Base-by-base conservation (phyloP, 2,888 invertebrate species). In the Apodemia zela region DNA sequence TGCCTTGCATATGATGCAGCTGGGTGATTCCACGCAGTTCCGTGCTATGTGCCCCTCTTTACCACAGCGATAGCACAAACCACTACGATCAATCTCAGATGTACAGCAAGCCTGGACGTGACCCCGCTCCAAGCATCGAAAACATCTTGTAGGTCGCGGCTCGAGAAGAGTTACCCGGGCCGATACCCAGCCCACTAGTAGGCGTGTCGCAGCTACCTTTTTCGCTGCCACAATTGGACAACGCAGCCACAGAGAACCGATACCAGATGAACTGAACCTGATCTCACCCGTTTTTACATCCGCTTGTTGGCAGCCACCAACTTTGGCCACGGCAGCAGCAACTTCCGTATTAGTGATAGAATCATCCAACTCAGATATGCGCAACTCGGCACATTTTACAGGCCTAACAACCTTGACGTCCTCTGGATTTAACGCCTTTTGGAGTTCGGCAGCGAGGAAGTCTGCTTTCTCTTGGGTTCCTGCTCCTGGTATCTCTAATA, bases 41-140 rank as follows among this genome's bases (percentile, higher is more conserved):
- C n/a, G 18, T 5, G 65, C 60, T 29, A 59, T 60, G 15, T 67
- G 65, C 0, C 65, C 65, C 5, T 78, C 71, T 59, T 45, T 61
- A 75, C 7, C 61, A 67, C 63, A 68, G 11, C 67, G 63, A 59
- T 60, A 66, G 51, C 65, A 68, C 1, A 47, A 17, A 2, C n/a
- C 18, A 17, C 62, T 63, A 8, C 67, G 63, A 18, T 66, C 67
- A 0, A 21, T 49, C 7, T 59, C 61, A 0, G 61, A 13, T 0
- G 59, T 33, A 59, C 68, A 71, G n/a, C 51, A 38, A n/a, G 42
- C 60, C 2, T 67, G 33, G 0, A 65, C 63, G n/a, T 71, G 68
- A 0, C 69, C 69, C 2, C 17, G 13, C 29, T 64, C 64, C 10
- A 66, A 60, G 60, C 71, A 71, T 0, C 67, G 61, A 35, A 54